These are phyloP conservation scores for Tinamus major DNA, from an alignment of 2,797 vertebrate species.

Conservation along the genomic window DNA sequence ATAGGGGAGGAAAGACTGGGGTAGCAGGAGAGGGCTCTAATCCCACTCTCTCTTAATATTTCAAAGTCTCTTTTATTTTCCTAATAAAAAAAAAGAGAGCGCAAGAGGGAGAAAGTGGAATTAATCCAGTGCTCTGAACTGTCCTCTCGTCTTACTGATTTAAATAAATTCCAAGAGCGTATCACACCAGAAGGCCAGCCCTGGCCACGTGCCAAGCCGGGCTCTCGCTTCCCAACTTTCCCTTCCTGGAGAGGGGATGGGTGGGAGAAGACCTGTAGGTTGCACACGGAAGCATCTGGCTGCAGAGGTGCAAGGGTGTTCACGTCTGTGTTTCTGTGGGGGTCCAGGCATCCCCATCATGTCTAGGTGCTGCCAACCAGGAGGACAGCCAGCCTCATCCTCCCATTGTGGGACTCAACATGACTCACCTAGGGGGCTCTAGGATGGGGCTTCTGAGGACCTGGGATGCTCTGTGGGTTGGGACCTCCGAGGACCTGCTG, in stretches of 20 bases:
- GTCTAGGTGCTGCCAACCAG: not conserved
- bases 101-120: conserved; percentile 85
- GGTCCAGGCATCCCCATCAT: not conserved
- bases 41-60: conserved; percentile 99
- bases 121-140: conserved; percentile 99
- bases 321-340: accelerated
- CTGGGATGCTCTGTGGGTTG: too few relatives aligned
- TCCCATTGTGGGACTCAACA: not conserved
- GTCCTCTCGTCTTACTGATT: conserved; percentile 93
- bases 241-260: conserved; percentile 42
- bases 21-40: conserved; percentile 98
- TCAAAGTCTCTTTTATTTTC: conserved; percentile 99
- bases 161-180: conserved; percentile 95
- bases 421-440: not conserved
- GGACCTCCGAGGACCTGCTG: accelerated
- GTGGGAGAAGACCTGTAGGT: not conserved
- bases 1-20: conserved; percentile 94
- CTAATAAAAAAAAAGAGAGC: conserved; percentile 88
- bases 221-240: conserved; percentile 82
- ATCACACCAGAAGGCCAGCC: conserved; percentile 88
- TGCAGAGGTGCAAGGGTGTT: not conserved
- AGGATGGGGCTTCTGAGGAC: accelerated
- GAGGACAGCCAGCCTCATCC: not conserved
- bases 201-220: conserved; percentile 86
- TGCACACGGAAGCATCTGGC: accelerated